phyloP scores from a whole-genome alignment of 2,797 vertebrate species.

The Tapera naevia region DNA sequence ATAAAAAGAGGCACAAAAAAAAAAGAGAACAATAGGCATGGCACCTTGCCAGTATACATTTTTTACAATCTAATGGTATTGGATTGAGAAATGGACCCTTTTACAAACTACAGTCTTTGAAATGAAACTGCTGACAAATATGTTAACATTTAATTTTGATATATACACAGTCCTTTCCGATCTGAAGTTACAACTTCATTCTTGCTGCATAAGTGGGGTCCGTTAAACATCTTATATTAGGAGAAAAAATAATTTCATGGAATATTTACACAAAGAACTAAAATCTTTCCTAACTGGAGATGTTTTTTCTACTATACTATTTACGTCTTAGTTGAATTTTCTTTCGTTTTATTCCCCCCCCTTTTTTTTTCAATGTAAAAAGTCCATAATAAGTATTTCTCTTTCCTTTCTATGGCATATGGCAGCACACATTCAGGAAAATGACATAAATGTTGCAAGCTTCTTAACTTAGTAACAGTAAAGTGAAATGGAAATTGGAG shows the following conservation, averaged over 20 bases:
- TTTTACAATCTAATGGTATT: not conserved
- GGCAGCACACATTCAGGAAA: not conserved
- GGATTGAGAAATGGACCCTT: not conserved
- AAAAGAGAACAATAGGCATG: not conserved
- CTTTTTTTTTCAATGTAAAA: not conserved
- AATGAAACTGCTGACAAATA: not conserved
- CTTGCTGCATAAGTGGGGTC: not conserved
- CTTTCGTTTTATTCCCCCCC: not conserved
- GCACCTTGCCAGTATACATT: not conserved
- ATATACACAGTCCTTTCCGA: not conserved
- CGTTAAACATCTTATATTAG: not conserved
- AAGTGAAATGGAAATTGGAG: not conserved
- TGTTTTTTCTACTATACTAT: not conserved
- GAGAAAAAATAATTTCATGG: not conserved
- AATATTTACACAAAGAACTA: not conserved
- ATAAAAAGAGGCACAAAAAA: not conserved
- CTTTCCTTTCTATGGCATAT: not conserved
- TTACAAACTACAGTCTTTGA: not conserved
- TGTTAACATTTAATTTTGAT: not conserved
- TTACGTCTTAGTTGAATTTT: not conserved
- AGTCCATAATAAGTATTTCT: not conserved
- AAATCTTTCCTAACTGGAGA: not conserved
- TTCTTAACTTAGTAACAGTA: not conserved
- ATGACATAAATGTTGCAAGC: not conserved
- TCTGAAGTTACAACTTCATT: not conserved